phyloP scores from a whole-genome alignment of 1,140 invertebrate genomes.

The Drosophila bocqueti region DNA sequence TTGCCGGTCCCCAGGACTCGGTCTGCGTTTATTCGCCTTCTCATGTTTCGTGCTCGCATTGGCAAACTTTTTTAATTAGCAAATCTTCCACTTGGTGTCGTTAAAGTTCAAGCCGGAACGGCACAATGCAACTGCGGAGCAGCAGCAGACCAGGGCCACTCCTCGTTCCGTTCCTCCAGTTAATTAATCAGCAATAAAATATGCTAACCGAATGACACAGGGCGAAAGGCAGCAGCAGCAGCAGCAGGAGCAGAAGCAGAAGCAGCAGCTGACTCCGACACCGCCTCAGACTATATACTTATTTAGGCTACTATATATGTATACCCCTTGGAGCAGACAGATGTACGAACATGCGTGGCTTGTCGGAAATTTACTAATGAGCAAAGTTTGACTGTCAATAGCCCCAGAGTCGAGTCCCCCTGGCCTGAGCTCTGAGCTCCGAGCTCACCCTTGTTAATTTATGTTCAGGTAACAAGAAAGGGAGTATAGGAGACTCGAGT shows the following conservation, averaged over 20 bases:
- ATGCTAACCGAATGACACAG: slow-evolving; percentile 63
- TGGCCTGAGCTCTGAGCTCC: background rate
- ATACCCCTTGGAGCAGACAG: slow-evolving; percentile 19
- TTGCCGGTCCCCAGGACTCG: background rate
- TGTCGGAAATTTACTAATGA: slow-evolving; percentile 75
- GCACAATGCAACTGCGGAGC: slow-evolving; percentile 51
- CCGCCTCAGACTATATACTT: background rate
- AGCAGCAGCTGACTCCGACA: slow-evolving; percentile 10
- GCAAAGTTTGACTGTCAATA: slow-evolving; percentile 70
- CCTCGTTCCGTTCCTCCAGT: slow-evolving; percentile 38
- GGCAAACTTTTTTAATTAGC: slow-evolving; percentile 81
- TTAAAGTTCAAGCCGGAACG: slow-evolving; percentile 59
- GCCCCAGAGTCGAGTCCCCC: slow-evolving; percentile 13
- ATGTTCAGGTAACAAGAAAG: slow-evolving; percentile 68
- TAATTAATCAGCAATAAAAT: slow-evolving; percentile 82
- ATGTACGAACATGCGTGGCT: slow-evolving; percentile 54
- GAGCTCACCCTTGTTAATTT: slow-evolving; percentile 48
- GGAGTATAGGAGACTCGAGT: slow-evolving; percentile 10
- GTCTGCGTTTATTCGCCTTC: slow-evolving; percentile 14
- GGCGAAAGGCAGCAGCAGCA: slow-evolving; percentile 20
- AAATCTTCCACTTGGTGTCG: slow-evolving; percentile 57
- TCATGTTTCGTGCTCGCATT: slow-evolving; percentile 18
- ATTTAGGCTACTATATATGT: slow-evolving; percentile 1
- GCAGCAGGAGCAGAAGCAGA: background rate
- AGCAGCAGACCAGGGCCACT: slow-evolving; percentile 7